A percentile compares a stretch with the other conserved stretches of the same genome.
Conservation (phyloP, 2,888 invertebrate genomes). For the Metellina segmentata region DNA sequence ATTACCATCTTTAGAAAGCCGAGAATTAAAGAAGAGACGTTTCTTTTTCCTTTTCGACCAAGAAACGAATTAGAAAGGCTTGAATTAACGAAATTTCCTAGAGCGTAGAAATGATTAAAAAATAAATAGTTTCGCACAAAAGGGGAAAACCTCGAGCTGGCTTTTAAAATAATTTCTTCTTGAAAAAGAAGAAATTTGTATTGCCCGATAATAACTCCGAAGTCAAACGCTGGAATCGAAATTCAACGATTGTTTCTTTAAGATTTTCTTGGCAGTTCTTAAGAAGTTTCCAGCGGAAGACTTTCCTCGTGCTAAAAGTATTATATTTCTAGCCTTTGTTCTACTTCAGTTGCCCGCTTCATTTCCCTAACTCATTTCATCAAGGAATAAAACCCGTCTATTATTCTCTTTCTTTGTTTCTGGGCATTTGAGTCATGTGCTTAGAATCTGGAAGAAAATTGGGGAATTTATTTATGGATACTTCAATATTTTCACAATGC, state of each 20-base stretch:
- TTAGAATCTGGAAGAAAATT: too few relatives aligned
- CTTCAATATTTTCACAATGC: too few relatives aligned
- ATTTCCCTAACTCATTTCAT: slow-evolving; percentile 37
- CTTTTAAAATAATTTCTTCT: not conserved
- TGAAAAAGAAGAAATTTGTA: not conserved
- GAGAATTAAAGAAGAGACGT: slow-evolving; percentile 26
- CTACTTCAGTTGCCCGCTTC: slow-evolving; percentile 26
- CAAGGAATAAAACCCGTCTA: not conserved
- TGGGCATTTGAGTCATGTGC: not conserved
- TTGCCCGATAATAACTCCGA: slow-evolving; percentile 43
- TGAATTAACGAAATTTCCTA: slow-evolving; percentile 40
- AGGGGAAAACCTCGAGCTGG: not conserved
- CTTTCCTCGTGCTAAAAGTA: not conserved
- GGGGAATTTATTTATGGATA: too few relatives aligned
- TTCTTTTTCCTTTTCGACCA: not conserved
- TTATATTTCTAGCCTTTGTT: slow-evolving; percentile 34
- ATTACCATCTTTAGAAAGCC: slow-evolving; percentile 35
- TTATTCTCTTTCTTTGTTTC: not conserved
- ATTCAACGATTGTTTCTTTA: slow-evolving; percentile 27
- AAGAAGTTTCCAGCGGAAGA: slow-evolving; percentile 13
- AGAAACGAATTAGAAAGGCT: slow-evolving; percentile 35
- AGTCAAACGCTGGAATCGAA: slow-evolving; percentile 33
- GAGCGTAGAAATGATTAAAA: slow-evolving; percentile 46
- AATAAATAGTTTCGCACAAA: slow-evolving; percentile 2
- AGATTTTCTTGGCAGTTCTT: slow-evolving; percentile 37